These are phyloP conservation scores for Oncorhynchus clarkii DNA, from an alignment of 2,113 vertebrate species.

Conservation along the genomic window DNA sequence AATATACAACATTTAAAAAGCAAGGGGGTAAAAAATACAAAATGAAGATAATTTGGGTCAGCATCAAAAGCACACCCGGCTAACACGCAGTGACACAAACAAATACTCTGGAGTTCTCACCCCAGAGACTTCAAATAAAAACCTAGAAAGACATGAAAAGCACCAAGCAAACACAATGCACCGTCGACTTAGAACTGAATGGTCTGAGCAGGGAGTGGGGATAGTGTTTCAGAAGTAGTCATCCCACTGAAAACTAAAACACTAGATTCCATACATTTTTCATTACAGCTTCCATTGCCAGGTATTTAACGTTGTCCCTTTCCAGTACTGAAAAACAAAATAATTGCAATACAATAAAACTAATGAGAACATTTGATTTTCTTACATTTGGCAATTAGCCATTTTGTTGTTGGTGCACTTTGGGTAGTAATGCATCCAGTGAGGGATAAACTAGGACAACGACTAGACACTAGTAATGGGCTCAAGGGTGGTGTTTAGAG, in stretches of 20 bases:
- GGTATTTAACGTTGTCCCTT: neutral
- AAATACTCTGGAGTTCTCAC: neutral
- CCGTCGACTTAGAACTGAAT: neutral
- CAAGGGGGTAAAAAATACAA: neutral
- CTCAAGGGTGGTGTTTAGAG: slow-evolving; percentile 11
- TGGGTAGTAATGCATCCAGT: slow-evolving; percentile 39
- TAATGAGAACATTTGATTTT: neutral
- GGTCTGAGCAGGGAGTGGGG: neutral
- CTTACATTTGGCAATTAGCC: slow-evolving; percentile 1
- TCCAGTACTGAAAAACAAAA: neutral
- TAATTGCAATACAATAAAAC: slow-evolving; percentile 5
- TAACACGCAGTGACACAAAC: slow-evolving; percentile 4
- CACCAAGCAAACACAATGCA: too few species aligned
- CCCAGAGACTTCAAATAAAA: slow-evolving; percentile 47
- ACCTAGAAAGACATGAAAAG: slow-evolving; percentile 7
- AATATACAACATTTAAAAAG: slow-evolving; percentile 8
- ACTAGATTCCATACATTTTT: neutral
- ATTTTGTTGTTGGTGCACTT: neutral
- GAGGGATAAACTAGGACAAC: slow-evolving; percentile 1
- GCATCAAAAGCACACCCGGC: slow-evolving; percentile 54
- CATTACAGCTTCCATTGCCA: neutral
- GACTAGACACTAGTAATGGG: slow-evolving; percentile 16
- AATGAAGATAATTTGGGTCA: neutral
- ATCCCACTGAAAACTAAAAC: neutral
- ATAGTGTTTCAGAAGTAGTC: neutral